These are phyloP conservation scores for Tylochromis polylepis DNA, from an alignment of 2,113 vertebrate genomes.

Conservation along the genomic window DNA sequence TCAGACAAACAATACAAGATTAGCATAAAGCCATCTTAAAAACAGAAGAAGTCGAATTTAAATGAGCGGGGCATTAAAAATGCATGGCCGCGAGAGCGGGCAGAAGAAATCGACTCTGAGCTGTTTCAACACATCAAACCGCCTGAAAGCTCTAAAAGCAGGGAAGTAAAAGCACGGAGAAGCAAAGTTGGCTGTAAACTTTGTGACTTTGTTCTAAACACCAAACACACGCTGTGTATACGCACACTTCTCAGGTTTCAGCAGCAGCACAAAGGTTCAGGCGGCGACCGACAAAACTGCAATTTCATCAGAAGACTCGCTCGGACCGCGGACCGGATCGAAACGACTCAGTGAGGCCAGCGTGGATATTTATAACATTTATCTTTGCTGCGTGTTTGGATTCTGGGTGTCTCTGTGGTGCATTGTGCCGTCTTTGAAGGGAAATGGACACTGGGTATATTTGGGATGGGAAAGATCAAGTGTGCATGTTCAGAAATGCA, in stretches of 20 bases:
- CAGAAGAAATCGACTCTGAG: neutral
- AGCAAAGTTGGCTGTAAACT: neutral
- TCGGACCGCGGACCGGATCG: neutral
- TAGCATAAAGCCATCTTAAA: constrained; percentile 10
- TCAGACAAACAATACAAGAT: constrained; percentile 25
- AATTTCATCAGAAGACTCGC: neutral
- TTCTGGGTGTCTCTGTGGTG: neutral
- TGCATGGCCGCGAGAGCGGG: neutral
- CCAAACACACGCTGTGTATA: neutral
- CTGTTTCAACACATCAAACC: neutral
- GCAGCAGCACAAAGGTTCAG: neutral
- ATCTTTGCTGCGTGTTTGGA: neutral
- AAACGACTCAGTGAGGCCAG: neutral
- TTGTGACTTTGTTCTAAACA: neutral
- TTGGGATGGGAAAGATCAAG: neutral
- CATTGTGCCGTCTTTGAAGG: neutral
- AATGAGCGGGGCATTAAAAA: constrained; percentile 25
- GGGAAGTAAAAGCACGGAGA: neutral
- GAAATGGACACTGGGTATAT: neutral
- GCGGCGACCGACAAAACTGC: rapidly evolving
- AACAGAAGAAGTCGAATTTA: neutral
- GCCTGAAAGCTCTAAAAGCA: neutral
- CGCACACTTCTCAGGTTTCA: rapidly evolving
- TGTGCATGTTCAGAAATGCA: too few relatives aligned
- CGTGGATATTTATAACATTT: neutral